Conservation (phyloP, 2,797 vertebrate species). For the Gephyroberyx darwinii region DNA sequence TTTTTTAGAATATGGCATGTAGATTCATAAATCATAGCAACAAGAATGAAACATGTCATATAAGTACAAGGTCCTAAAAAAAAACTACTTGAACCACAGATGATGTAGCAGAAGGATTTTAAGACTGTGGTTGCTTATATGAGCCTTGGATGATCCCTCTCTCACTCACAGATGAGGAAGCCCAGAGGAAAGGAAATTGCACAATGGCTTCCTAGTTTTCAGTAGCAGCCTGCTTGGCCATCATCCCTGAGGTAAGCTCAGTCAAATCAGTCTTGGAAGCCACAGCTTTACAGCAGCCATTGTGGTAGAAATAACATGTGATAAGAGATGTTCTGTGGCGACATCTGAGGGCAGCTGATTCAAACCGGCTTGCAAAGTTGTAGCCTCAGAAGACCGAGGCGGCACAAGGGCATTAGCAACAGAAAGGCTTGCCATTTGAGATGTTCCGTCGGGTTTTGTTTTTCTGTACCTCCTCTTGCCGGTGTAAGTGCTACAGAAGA, state of each 20-base stretch:
- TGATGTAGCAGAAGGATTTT: no score
- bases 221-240: not conserved
- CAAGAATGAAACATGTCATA: no score
- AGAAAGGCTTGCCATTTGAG: no score
- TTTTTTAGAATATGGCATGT: no score
- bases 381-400: no score
- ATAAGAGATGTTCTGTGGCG: slow-evolving; percentile 36
- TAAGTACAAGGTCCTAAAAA: no score
- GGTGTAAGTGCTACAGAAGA: no score
- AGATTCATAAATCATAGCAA: no score
- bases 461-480: no score
- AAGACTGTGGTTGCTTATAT: not conserved
- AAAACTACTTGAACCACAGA: no score
- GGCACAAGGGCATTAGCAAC: no score
- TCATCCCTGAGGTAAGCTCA: slow-evolving; percentile 25
- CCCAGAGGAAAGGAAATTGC: slow-evolving; percentile 11
- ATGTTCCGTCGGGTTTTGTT: no score
- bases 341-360: slow-evolving; percentile 35
- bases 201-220: slow-evolving; percentile 31
- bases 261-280: slow-evolving; percentile 27
- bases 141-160: not conserved
- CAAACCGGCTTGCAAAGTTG: slow-evolving; percentile 21
- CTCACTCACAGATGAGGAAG: not conserved
- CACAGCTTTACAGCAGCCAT: slow-evolving; percentile 25
- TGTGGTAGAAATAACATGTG: slow-evolving; percentile 43